Conservation (phyloP, 2,888 invertebrate genomes). For the Spodoptera picta region DNA sequence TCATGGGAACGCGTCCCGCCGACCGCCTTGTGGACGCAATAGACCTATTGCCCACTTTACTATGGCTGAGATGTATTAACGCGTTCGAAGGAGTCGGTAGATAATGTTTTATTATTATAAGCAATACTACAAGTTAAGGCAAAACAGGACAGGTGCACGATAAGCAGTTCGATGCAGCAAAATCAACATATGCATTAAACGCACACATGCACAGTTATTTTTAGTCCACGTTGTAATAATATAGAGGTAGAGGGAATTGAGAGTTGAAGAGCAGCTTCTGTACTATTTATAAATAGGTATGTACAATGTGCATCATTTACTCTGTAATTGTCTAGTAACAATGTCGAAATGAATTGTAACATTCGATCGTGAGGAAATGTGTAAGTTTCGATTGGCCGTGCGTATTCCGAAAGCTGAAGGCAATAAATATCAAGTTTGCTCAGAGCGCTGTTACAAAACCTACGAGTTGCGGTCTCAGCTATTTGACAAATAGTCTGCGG, state of each 20-base stretch:
- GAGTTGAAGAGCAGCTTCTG: slow-evolving; percentile 64
- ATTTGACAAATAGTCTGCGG: slow-evolving; percentile 78
- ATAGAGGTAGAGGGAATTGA: slow-evolving; percentile 64
- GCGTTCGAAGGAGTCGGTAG: slow-evolving; percentile 15
- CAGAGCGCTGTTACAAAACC: slow-evolving; percentile 79
- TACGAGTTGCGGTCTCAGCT: slow-evolving; percentile 73
- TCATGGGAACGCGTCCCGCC: slow-evolving; percentile 62
- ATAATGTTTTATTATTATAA: slow-evolving; percentile 36
- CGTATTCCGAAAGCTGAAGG: slow-evolving; percentile 77
- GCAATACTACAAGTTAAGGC: slow-evolving; percentile 63
- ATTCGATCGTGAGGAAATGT: slow-evolving; percentile 65
- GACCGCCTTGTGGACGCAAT: slow-evolving; percentile 32
- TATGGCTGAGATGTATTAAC: slow-evolving; percentile 2
- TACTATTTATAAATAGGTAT: slow-evolving; percentile 62
- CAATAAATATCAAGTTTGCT: slow-evolving; percentile 82
- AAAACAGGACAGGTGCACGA: slow-evolving; percentile 74
- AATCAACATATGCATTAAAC: slow-evolving; percentile 71
- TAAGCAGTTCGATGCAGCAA: slow-evolving; percentile 66
- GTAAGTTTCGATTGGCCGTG: slow-evolving; percentile 70
- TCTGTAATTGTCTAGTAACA: slow-evolving; percentile 42
- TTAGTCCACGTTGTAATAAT: slow-evolving; percentile 72
- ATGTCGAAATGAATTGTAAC: slow-evolving; percentile 60
- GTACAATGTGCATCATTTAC: slow-evolving; percentile 31
- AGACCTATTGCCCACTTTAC: slow-evolving; percentile 2
- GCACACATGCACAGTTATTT: slow-evolving; percentile 75